phyloP scores from a whole-genome alignment of 92 coral and sea anemone species.

The Palythoa caribaeorum region DNA sequence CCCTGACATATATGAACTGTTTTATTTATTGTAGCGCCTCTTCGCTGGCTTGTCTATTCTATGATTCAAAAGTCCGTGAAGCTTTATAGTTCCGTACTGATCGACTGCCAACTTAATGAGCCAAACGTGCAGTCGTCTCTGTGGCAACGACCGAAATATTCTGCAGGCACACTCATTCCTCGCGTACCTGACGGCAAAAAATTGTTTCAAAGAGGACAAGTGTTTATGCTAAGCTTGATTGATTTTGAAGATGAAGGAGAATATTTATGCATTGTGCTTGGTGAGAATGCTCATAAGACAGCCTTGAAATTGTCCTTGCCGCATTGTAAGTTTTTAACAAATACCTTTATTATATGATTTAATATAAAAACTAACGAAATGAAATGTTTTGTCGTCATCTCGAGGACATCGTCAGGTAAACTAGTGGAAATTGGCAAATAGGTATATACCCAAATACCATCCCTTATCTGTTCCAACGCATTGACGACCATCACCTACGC shows the following conservation, averaged over 20 bases:
- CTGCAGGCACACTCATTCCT: constrained; percentile 24
- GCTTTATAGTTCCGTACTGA: constrained; percentile 27
- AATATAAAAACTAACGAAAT: no score
- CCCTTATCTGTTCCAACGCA: no score
- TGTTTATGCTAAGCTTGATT: constrained; percentile 28
- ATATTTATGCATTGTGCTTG: constrained; percentile 10
- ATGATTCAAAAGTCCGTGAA: background rate
- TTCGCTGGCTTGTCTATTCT: constrained; percentile 25
- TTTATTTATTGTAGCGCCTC: constrained; percentile 19
- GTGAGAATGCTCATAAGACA: background rate
- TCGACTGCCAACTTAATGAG: constrained; percentile 29
- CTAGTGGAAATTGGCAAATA: no score
- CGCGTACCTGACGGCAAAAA: constrained; percentile 31
- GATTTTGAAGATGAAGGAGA: constrained; percentile 35
- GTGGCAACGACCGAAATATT: constrained; percentile 7
- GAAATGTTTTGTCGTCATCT: no score
- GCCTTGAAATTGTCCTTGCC: constrained; percentile 7
- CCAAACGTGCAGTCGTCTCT: constrained; percentile 28
- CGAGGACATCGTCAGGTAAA: no score
- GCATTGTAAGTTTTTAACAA: background rate
- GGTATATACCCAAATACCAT: no score
- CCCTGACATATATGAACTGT: background rate
- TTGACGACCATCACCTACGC: no score
- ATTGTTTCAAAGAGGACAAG: constrained; percentile 33
- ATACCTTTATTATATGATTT: background rate